Conservation (phyloP, 2,888 invertebrate genomes). For the Eledone cirrhosa region DNA sequence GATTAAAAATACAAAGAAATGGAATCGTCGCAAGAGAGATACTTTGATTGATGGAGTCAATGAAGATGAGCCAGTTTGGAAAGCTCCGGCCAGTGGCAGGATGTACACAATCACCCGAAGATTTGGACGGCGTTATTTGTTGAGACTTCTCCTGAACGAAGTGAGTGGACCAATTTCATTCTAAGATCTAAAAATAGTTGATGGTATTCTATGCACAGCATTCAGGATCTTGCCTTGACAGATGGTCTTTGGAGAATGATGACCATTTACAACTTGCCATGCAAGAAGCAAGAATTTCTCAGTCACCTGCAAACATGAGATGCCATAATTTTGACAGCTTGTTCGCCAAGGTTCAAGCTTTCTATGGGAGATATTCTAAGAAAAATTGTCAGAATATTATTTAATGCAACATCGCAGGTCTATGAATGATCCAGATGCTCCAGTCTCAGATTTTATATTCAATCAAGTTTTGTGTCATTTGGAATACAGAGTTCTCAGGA, state of each 20-base stretch:
- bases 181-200: neutral
- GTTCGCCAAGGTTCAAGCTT: neutral
- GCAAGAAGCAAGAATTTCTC: neutral
- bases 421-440: slow-evolving; percentile 2
- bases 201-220: neutral
- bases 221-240: neutral
- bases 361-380: too few relatives aligned
- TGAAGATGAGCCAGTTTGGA: neutral
- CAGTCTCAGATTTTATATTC: too few relatives aligned
- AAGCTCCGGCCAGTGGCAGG: neutral
- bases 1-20: neutral
- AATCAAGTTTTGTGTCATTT: too few relatives aligned
- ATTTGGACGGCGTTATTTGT: neutral
- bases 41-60: neutral
- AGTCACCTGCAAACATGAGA: neutral
- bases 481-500: neutral
- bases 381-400: neutral
- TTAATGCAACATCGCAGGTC: neutral
- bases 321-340: neutral
- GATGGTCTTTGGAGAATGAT: neutral
- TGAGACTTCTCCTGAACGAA: neutral
- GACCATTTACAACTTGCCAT: neutral
- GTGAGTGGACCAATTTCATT: neutral
- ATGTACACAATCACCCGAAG: neutral
- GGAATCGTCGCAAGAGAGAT: neutral